These are phyloP conservation scores for Cardiocondyla obscurior DNA, from an alignment of 1,140 invertebrate species.

Conservation along the genomic window DNA sequence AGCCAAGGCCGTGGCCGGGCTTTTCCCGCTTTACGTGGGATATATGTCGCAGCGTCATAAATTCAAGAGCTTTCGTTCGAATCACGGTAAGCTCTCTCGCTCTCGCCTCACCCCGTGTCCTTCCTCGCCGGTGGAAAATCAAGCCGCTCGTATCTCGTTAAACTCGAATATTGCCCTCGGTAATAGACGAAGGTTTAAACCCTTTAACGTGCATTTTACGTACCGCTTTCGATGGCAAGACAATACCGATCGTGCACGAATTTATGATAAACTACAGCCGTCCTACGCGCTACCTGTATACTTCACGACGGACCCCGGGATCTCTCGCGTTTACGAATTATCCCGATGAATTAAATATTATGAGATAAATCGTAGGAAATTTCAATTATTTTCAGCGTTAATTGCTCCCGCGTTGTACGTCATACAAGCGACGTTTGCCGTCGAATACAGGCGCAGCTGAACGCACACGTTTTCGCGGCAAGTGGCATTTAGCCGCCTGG, in stretches of 20 bases:
- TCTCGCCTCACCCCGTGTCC: not conserved
- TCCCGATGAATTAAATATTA: too few relatives aligned
- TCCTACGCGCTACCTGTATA: too few relatives aligned
- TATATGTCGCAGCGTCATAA: constrained; percentile 52
- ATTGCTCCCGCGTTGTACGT: too few relatives aligned
- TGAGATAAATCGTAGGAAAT: too few relatives aligned
- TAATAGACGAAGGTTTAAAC: not conserved
- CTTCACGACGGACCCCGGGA: too few relatives aligned
- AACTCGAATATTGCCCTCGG: not conserved
- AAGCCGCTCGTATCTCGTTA: not conserved
- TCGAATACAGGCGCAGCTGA: not conserved
- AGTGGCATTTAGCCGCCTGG: constrained; percentile 15
- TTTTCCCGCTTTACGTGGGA: constrained; percentile 55
- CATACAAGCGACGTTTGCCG: not conserved
- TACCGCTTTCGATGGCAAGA: not conserved
- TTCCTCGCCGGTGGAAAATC: not conserved
- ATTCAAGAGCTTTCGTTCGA: constrained; percentile 67
- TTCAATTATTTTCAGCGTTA: too few relatives aligned
- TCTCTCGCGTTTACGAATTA: not conserved
- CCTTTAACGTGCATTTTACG: not conserved
- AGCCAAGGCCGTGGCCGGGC: constrained; percentile 62
- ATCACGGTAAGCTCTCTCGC: constrained; percentile 58
- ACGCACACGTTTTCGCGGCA: not conserved
- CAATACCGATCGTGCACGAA: not conserved
- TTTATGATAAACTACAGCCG: too few relatives aligned